These are phyloP conservation scores for Aeoliscus strigatus DNA, from an alignment of 2,797 vertebrate genomes.

Conservation along the genomic window DNA sequence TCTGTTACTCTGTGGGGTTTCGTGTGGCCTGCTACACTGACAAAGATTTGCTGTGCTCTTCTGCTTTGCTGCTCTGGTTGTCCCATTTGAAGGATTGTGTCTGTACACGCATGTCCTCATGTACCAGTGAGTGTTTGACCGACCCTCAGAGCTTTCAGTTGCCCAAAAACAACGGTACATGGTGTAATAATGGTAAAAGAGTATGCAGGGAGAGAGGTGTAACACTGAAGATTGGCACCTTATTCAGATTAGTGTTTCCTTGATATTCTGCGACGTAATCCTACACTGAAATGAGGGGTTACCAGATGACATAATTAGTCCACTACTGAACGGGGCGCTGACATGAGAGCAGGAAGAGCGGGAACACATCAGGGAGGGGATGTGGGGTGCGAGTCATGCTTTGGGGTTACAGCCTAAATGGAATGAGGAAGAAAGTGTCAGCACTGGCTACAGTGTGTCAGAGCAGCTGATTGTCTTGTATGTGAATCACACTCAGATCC, in stretches of 20 bases:
- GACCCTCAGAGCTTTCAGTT: too few relatives aligned
- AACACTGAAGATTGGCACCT: slow-evolving; percentile 59
- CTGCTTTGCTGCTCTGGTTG: slow-evolving; percentile 3
- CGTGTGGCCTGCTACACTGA: slow-evolving; percentile 28
- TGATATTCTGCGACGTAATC: slow-evolving; percentile 73
- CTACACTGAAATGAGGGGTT: slow-evolving; percentile 56
- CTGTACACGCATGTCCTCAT: not conserved
- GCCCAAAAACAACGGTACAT: too few relatives aligned
- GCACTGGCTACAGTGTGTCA: too few relatives aligned
- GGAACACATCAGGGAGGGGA: too few relatives aligned
- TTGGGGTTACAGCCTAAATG: too few relatives aligned
- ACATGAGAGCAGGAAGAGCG: not conserved
- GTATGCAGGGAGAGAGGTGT: too few relatives aligned
- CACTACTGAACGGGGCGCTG: slow-evolving; percentile 48
- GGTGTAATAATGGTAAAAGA: too few relatives aligned
- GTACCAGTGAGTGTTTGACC: too few relatives aligned
- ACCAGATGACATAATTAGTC: slow-evolving; percentile 64
- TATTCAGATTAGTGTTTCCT: slow-evolving; percentile 74
- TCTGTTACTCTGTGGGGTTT: slow-evolving; percentile 54
- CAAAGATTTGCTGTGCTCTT: slow-evolving; percentile 19
- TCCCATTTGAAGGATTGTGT: slow-evolving; percentile 4
- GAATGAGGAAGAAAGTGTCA: too few relatives aligned
- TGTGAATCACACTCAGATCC: too few relatives aligned
- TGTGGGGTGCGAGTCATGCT: too few relatives aligned
- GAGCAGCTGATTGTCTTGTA: too few relatives aligned